These are phyloP conservation scores for Drosophila persimilis DNA, from an alignment of 1,140 invertebrate genomes.

Conservation along the genomic window DNA sequence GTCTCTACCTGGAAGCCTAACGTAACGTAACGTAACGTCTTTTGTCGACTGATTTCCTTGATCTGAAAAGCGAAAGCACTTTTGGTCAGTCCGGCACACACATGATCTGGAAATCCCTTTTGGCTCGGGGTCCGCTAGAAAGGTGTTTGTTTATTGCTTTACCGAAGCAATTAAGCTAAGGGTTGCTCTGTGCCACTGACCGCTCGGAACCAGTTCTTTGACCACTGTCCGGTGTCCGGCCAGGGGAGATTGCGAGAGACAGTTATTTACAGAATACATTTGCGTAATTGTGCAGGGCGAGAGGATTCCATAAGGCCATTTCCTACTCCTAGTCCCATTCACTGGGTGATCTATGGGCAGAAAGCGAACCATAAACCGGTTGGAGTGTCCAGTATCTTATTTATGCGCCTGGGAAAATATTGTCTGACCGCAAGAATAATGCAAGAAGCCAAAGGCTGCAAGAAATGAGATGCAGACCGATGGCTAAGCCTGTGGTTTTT, in stretches of 20 bases:
- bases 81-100: conserved; percentile 40
- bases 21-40: conserved; percentile 51
- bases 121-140: conserved; percentile 20
- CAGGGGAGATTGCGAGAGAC: conserved; percentile 34
- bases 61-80: conserved; percentile 33
- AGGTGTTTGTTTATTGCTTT: conserved; percentile 61
- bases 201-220: conserved; percentile 39
- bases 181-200: conserved; percentile 33
- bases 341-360: conserved; percentile 48
- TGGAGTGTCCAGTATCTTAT: conserved; percentile 45
- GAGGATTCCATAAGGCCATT: conserved; percentile 9
- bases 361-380: conserved; percentile 60
- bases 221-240: conserved; percentile 56
- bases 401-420: conserved; percentile 65
- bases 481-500: conserved; percentile 49
- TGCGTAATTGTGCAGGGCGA: conserved; percentile 51
- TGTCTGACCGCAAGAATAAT: conserved; percentile 47
- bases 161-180: conserved; percentile 56
- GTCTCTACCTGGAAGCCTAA: conserved; percentile 35
- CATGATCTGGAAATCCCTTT: conserved; percentile 47
- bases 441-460: conserved; percentile 15
- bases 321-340: conserved; percentile 13
- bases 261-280: conserved; percentile 64
- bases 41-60: conserved; percentile 16
- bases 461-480: conserved; percentile 23